Conservation (phyloP, 2,113 vertebrate species). For the Pogona vitticeps region DNA sequence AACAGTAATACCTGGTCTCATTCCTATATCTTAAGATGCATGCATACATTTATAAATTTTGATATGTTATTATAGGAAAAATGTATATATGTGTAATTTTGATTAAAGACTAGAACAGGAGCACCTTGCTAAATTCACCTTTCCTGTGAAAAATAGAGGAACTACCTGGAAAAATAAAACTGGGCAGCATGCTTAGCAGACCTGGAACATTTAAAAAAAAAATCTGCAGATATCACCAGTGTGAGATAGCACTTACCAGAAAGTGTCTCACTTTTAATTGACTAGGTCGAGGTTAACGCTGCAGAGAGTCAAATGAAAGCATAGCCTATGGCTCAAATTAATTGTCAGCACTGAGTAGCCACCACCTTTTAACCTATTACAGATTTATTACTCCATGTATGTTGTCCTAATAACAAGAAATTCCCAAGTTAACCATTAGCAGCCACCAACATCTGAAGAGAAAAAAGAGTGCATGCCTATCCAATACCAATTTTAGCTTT, state of each 20-base stretch:
- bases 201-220: no score
- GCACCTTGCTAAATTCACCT: neutral
- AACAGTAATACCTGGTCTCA: neutral
- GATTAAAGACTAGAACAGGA: neutral
- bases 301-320: constrained; percentile 69
- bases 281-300: constrained; percentile 68
- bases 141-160: neutral
- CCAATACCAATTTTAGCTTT: fast-evolving
- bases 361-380: constrained; percentile 67
- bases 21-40: neutral
- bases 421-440: constrained; percentile 57
- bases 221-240: constrained; percentile 66
- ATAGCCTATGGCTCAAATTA: constrained; percentile 65
- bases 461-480: constrained; percentile 35
- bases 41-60: no score
- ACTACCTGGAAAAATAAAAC: neutral
- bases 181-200: constrained; percentile 41
- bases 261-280: constrained; percentile 68
- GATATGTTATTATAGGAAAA: no score
- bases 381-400: constrained; percentile 68
- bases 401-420: constrained; percentile 59
- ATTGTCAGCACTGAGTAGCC: constrained; percentile 66
- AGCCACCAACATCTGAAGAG: constrained; percentile 55
- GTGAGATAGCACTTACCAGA: constrained; percentile 63
- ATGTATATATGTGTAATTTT: neutral